These are phyloP conservation scores for Cordilura impudica DNA, from an alignment of 2,888 invertebrate genomes.

Conservation along the genomic window DNA sequence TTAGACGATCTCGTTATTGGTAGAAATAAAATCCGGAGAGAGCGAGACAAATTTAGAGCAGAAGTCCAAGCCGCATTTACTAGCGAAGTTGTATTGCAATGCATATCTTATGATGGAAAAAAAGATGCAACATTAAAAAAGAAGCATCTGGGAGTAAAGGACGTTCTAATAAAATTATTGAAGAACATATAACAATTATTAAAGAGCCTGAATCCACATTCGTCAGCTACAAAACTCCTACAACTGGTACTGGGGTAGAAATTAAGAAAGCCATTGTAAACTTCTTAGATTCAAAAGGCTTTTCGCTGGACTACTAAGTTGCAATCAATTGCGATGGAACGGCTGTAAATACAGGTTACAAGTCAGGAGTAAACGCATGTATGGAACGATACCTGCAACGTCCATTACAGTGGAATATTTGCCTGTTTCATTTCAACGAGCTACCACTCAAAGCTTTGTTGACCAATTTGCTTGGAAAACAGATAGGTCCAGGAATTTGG, in stretches of 20 bases:
- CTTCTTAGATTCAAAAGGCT: not conserved
- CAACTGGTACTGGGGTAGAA: not conserved
- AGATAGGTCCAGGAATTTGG: slow-evolving; percentile 34
- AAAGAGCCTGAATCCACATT: slow-evolving; percentile 1
- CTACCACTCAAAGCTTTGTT: slow-evolving; percentile 11
- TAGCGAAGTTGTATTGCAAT: not conserved
- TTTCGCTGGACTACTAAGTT: not conserved
- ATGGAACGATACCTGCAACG: slow-evolving; percentile 18
- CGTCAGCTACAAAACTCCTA: slow-evolving; percentile 7
- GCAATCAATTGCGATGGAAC: slow-evolving; percentile 35
- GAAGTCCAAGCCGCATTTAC: not conserved
- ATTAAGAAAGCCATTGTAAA: slow-evolving; percentile 3
- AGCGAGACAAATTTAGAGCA: slow-evolving; percentile 4
- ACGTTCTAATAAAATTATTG: not conserved
- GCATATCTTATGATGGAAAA: slow-evolving; percentile 4
- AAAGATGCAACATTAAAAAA: not conserved
- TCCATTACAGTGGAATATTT: slow-evolving; percentile 36
- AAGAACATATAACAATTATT: not conserved
- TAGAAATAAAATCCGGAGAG: slow-evolving; percentile 26
- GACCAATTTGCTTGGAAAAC: slow-evolving; percentile 3
- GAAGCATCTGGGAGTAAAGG: not conserved
- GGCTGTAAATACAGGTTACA: not conserved
- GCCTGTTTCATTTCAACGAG: slow-evolving; percentile 45
- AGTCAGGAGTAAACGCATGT: not conserved
- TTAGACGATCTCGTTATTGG: slow-evolving; percentile 4